Percentiles rank a stretch among this genome's conserved stretches.
These are phyloP conservation scores for Drosophila kanapiae DNA, from an alignment of 1,140 invertebrate genomes.

Conservation along the genomic window DNA sequence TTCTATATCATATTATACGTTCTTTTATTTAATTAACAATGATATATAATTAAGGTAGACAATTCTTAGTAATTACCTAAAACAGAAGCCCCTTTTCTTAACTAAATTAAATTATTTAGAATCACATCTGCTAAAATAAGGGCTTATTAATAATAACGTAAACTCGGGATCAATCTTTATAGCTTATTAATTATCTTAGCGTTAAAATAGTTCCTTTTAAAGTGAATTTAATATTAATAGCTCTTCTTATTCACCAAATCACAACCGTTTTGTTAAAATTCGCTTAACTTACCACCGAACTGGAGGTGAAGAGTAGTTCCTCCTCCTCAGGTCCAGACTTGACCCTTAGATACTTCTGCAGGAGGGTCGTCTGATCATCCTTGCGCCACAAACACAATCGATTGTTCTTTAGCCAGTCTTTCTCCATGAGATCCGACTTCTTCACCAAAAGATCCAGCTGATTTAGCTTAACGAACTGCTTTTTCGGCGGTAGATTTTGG, in stretches of 20 bases:
- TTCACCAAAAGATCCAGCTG: slow-evolving; percentile 72
- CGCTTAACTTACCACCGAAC: slow-evolving; percentile 72
- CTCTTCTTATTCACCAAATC: too few species aligned
- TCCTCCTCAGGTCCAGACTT: slow-evolving; percentile 63
- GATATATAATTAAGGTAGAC: neutral
- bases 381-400: slow-evolving; percentile 80
- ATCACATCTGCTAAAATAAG: too few species aligned
- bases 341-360: slow-evolving; percentile 79
- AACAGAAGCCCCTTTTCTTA: neutral
- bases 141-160: too few species aligned
- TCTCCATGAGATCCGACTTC: slow-evolving; percentile 60
- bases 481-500: slow-evolving; percentile 71
- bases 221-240: too few species aligned
- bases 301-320: slow-evolving; percentile 78
- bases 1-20: too few species aligned
- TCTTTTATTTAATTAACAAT: too few species aligned
- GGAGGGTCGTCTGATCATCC: slow-evolving; percentile 73
- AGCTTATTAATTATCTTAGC: too few species aligned
- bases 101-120: too few species aligned
- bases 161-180: too few species aligned
- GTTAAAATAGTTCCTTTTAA: too few species aligned
- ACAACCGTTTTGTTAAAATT: neutral
- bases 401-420: slow-evolving; percentile 68
- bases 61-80: too few species aligned
- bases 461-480: slow-evolving; percentile 62